Percentiles rank a stretch among this genome's conserved stretches.
These are phyloP conservation scores for Galeruca laticollis DNA, from an alignment of 2,888 invertebrate genomes.

Conservation along the genomic window DNA sequence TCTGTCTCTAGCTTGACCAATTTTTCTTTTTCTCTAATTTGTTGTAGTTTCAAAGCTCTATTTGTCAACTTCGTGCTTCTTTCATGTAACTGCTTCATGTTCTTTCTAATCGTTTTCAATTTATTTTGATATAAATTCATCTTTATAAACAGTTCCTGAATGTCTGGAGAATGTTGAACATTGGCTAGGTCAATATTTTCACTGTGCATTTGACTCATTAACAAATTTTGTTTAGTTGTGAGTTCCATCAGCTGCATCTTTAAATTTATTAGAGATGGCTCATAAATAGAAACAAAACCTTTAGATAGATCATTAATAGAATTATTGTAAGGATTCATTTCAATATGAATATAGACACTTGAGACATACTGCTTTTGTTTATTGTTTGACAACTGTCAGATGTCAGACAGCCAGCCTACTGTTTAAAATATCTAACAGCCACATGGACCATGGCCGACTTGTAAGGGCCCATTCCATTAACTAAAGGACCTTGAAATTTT, in stretches of 20 bases:
- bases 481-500: no score
- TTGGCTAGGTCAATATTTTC: conserved; percentile 50
- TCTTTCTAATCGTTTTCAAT: conserved; percentile 48
- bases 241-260: conserved; percentile 49
- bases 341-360: background rate
- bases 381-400: no score
- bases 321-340: conserved; percentile 36
- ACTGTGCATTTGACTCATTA: conserved; percentile 46
- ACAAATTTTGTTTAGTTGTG: conserved; percentile 44
- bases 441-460: no score
- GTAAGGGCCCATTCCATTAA: no score
- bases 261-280: conserved; percentile 42
- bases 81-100: conserved; percentile 51
- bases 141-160: conserved; percentile 49
- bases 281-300: conserved; percentile 43
- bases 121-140: conserved; percentile 50
- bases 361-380: no score
- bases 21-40: conserved; percentile 44
- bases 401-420: no score
- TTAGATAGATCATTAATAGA: conserved; percentile 38
- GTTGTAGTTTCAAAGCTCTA: conserved; percentile 44
- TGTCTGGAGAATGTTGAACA: conserved; percentile 47
- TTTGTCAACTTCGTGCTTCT: conserved; percentile 50
- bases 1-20: conserved; percentile 36
- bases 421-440: no score